Conservation (phyloP, 2,888 invertebrate species). For the Pammene aurita region DNA sequence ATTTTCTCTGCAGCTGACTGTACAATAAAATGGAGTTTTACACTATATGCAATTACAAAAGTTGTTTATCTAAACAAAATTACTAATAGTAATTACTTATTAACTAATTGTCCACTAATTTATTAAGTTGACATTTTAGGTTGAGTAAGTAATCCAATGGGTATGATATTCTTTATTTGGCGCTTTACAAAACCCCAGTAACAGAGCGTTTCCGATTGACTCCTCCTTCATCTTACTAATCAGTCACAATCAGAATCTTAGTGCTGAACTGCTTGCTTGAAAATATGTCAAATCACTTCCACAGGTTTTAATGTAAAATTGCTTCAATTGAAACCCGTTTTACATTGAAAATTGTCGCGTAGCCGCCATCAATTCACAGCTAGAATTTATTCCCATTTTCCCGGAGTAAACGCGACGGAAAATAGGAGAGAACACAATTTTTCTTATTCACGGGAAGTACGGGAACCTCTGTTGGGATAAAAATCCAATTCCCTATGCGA, state of each 20-base stretch:
- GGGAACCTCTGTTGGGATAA: slow-evolving; percentile 45
- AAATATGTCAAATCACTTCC: slow-evolving; percentile 1
- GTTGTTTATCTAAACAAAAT: too few relatives aligned
- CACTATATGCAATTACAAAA: too few relatives aligned
- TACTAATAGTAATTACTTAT: too few relatives aligned
- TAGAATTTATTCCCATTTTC: slow-evolving; percentile 26
- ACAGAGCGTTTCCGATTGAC: too few relatives aligned
- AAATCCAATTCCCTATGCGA: slow-evolving; percentile 43
- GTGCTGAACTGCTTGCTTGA: background rate
- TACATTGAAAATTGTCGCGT: slow-evolving; percentile 28
- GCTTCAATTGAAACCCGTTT: slow-evolving; percentile 27
- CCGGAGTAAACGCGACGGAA: slow-evolving; percentile 27
- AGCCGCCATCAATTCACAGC: slow-evolving; percentile 37
- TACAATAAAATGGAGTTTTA: too few relatives aligned
- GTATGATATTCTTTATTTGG: too few relatives aligned
- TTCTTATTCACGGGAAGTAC: slow-evolving; percentile 44
- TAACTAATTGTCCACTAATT: too few relatives aligned
- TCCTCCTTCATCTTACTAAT: too few relatives aligned
- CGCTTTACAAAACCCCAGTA: too few relatives aligned
- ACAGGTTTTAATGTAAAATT: slow-evolving; percentile 18
- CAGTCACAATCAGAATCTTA: background rate
- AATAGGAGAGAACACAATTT: slow-evolving; percentile 44
- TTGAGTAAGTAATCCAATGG: too few relatives aligned
- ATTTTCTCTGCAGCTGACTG: too few relatives aligned
- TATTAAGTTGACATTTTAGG: too few relatives aligned